Base-by-base conservation (phyloP, 2,797 vertebrate genomes). In the Eleutherodactylus coqui region DNA sequence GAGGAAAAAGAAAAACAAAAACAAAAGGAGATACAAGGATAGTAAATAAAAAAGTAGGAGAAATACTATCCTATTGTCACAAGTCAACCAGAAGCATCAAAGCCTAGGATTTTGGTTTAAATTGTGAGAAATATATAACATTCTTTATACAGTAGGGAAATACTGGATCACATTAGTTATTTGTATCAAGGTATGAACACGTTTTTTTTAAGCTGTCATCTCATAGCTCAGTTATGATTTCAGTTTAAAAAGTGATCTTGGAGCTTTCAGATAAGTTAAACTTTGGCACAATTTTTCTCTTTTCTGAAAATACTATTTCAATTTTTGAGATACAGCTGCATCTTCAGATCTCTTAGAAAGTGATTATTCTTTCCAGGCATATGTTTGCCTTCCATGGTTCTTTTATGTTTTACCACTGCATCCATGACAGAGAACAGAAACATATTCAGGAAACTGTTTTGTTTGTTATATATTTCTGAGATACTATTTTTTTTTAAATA, bases 351-450 rank as follows among this genome's bases (percentile, higher is more conserved):
- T 51, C 47, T 34, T 76, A 17, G 4, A 75, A 47, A 49, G 38
- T 75, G 72, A 58, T 41, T 73, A 43, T 60, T 75, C 81, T 83
- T 60, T 60, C 49, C 36, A 58, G 47, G 51, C 49, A 83, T 45
- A 60, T 83, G 81, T 83, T 75, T 75, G 38, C 64, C 32, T 70
- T 83, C 62, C 32, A 34, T 53, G 16, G 49, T 73, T 19, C 67
- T 83, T 83, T 83, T 83, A 75, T 38, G 34, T 75, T 72, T 75
- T 17, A 41, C 8, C 17, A 41, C 47, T 38, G 81, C 73, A 69
- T 9, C 67, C 34, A 43, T 73, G 34, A 51, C 64, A 73, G 75
- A 36, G 14, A 83, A 73, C 58, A n/a, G 14, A 73, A 69, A 81
- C 34, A 32, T 36, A 34, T 34, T 49, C 41, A 70, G 21, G 62